Conservation (phyloP, 2,888 invertebrate genomes). For the Pediacus dermestoides region DNA sequence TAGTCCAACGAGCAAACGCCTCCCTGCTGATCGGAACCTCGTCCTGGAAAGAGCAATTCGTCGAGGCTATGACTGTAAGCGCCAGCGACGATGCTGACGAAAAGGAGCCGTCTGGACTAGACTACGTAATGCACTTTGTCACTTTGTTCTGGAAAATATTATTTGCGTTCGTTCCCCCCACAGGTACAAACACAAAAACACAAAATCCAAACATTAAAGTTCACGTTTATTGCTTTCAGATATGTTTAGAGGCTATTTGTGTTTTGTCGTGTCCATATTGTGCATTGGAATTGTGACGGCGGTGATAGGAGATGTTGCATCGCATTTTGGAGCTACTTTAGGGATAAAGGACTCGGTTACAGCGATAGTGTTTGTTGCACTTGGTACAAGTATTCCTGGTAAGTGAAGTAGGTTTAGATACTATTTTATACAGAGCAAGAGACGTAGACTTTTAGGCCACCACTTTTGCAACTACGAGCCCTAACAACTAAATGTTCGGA, state of each 20-base stretch:
- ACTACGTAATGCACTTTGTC: conserved; percentile 93
- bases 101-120: conserved; percentile 78
- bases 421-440: no score
- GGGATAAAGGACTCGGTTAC: conserved; percentile 96
- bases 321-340: conserved; percentile 95
- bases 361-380: conserved; percentile 94
- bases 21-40: conserved; percentile 91
- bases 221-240: conserved; percentile 59
- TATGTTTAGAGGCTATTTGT: conserved; percentile 90
- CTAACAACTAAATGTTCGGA: no score
- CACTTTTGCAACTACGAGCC: no score
- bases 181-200: conserved; percentile 60
- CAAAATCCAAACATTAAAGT: background rate
- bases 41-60: conserved; percentile 99
- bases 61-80: conserved; percentile 92
- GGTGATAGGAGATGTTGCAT: conserved; percentile 94
- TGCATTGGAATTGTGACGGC: conserved; percentile 94
- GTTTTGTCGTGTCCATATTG: conserved; percentile 88
- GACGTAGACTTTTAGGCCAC: no score
- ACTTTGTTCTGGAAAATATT: conserved; percentile 98
- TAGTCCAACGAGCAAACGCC: conserved; percentile 95
- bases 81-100: conserved; percentile 70
- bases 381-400: conserved; percentile 99
- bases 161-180: conserved; percentile 97
- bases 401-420: no score